phyloP scores from a whole-genome alignment of 2,113 vertebrate genomes.

The Eolophus roseicapilla region DNA sequence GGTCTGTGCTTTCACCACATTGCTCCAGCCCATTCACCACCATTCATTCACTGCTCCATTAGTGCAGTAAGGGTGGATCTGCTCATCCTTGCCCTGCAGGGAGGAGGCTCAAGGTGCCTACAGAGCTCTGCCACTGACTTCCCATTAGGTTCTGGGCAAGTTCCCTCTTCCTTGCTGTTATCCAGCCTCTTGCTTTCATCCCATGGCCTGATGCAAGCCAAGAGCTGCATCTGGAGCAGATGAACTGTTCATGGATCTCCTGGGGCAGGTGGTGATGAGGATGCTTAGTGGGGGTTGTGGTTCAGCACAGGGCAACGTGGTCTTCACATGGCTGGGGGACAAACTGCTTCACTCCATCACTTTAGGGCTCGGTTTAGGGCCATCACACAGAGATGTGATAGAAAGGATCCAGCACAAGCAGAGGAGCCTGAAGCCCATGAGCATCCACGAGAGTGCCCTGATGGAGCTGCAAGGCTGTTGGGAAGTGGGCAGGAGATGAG shows the following conservation, averaged over 20 bases:
- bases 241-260: neutral
- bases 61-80: neutral
- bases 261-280: neutral
- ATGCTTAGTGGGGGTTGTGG: neutral
- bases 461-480: neutral
- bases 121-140: neutral
- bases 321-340: neutral
- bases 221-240: neutral
- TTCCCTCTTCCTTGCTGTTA: no score
- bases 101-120: neutral
- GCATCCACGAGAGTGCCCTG: neutral
- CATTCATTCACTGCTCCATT: neutral
- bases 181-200: neutral
- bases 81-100: neutral
- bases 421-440: neutral
- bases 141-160: neutral
- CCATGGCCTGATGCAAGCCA: neutral
- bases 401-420: neutral
- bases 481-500: neutral
- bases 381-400: rapidly evolving
- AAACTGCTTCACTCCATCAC: neutral
- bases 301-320: neutral
- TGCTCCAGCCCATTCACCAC: neutral
- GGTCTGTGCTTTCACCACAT: rapidly evolving
- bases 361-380: neutral